A percentile compares a stretch with the other conserved stretches of the same genome.
Evolutionary conservation across 2,888 invertebrate genomes (phyloP).

Genomic region (Drosophila prolongata): DNA sequence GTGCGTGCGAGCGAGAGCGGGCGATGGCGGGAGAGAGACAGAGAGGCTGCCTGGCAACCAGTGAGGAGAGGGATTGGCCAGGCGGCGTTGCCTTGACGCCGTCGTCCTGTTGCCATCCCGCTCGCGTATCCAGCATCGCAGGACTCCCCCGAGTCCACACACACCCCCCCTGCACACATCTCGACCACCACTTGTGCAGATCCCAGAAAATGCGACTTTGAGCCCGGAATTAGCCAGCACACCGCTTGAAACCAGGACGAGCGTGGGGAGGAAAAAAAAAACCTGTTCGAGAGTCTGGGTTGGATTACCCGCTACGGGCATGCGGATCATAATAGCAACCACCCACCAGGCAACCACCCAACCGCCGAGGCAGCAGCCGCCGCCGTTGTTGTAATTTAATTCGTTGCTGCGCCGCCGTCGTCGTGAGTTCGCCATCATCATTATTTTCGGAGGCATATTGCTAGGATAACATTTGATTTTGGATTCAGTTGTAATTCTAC

Average conservation of each 20-base stretch:
- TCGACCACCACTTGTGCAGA: conserved; percentile 67
- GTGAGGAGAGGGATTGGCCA: conserved; percentile 59
- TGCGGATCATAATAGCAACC: conserved; percentile 62
- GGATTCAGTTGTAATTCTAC: conserved; percentile 85
- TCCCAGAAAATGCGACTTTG: conserved; percentile 78
- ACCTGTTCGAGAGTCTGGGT: conserved; percentile 51
- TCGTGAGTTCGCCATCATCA: conserved; percentile 60
- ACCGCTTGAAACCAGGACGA: conserved; percentile 50
- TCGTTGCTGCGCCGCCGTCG: conserved; percentile 71
- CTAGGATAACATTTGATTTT: conserved; percentile 85
- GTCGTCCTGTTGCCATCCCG: conserved; percentile 58
- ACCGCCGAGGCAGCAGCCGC: conserved; percentile 21
- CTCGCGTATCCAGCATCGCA: conserved; percentile 36
- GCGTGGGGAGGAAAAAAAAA: conserved; percentile 31
- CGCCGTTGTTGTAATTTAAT: conserved; percentile 67
- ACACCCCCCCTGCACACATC: conserved; percentile 20
- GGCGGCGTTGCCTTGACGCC: conserved; percentile 74
- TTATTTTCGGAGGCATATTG: conserved; percentile 84
- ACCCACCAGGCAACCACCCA: conserved; percentile 30
- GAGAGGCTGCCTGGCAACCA: conserved; percentile 64
- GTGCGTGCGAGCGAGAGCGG: conserved; percentile 4
- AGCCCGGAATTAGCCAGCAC: conserved; percentile 80
- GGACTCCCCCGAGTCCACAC: conserved; percentile 10
- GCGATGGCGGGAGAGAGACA: conserved; percentile 15
- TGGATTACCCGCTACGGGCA: conserved; percentile 72